phyloP scores from a whole-genome alignment of 2,888 invertebrate species.

The Andrena chrysosceles region DNA sequence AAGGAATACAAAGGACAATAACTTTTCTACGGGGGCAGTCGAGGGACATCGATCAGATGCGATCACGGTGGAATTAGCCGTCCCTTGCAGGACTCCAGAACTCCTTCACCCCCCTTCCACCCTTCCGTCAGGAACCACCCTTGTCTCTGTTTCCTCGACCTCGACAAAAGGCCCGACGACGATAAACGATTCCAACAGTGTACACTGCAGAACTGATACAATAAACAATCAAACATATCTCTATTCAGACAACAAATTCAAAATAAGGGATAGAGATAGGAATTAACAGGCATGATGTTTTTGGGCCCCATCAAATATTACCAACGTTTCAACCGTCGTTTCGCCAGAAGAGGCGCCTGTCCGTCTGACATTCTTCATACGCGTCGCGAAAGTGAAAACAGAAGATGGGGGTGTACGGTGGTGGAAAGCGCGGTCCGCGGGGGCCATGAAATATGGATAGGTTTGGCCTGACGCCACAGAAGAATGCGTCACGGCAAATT shows the following conservation, averaged over 20 bases:
- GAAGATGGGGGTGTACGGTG: slow-evolving; percentile 3
- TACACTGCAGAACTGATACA: not conserved
- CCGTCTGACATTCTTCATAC: slow-evolving; percentile 51
- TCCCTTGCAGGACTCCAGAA: slow-evolving; percentile 81
- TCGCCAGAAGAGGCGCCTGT: not conserved
- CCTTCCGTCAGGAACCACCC: slow-evolving; percentile 50
- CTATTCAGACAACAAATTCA: not conserved
- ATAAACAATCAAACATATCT: not conserved
- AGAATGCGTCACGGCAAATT: slow-evolving; percentile 81
- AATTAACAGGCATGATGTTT: not conserved
- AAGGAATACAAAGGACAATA: slow-evolving; percentile 65
- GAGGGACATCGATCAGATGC: slow-evolving; percentile 84
- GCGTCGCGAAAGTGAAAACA: slow-evolving; percentile 59
- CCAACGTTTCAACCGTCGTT: slow-evolving; percentile 1
- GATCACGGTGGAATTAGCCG: slow-evolving; percentile 84
- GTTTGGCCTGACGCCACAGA: slow-evolving; percentile 74
- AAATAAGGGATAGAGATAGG: not conserved
- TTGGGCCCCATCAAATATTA: slow-evolving; percentile 37
- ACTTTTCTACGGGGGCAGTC: slow-evolving; percentile 67
- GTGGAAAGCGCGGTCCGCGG: not conserved
- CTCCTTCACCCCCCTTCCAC: slow-evolving; percentile 72
- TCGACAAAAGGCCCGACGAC: slow-evolving; percentile 63
- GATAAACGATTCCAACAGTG: slow-evolving; percentile 56
- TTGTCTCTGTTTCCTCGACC: slow-evolving; percentile 64
- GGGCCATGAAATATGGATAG: slow-evolving; percentile 77